Base-by-base conservation (phyloP, 2,888 invertebrate species). In the Poecilus cupreus region DNA sequence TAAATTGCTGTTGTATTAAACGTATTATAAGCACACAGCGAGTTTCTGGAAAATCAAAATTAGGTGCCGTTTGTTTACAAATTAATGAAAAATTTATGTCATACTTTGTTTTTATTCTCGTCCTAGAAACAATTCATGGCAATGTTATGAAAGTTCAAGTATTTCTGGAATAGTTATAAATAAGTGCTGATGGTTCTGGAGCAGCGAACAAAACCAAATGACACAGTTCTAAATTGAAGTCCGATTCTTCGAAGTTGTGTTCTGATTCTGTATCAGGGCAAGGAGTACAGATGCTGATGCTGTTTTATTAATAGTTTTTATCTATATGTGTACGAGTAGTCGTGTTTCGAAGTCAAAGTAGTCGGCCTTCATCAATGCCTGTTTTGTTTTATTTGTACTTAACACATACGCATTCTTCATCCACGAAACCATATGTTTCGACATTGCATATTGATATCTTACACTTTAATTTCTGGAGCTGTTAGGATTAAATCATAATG, bases 361-460 rank as follows among this genome's bases (percentile, higher is more conserved):
- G 78, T 78, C 46, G 78, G 37, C 78, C 78, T 78, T 78, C 78
- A 64, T 43, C 24, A 26, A 64, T 78, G 64, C 39, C 18, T 10
- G 64, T 78, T 76, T 57, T 76, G 76, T 54, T 76, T 78, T 78
- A 78, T 78, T 78, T 78, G 39, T 78, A 54, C 37, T 26, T 60
- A 49, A 54, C 51, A 77, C 20, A 78, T n/a, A 75, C 49, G 54
- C 78, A 68, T 37, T 20, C 37, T 18, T 2, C 10, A 8, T 37
- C 37, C 37, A 37, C 74, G 49, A 16, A 49, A 24, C 24, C 13
- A 54, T 37, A 24, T 26, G 24, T 51, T 74, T 74, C 20, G 37
- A 51, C 13, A 16, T 32, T 10, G 2, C n/a, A 60, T 22, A 10
- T 22, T 49, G 49, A 13, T 6, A 20, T 20, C 18, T 18, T 54